Base-by-base conservation (phyloP, 2,797 vertebrate species). In the Melanogrammus aeglefinus region DNA sequence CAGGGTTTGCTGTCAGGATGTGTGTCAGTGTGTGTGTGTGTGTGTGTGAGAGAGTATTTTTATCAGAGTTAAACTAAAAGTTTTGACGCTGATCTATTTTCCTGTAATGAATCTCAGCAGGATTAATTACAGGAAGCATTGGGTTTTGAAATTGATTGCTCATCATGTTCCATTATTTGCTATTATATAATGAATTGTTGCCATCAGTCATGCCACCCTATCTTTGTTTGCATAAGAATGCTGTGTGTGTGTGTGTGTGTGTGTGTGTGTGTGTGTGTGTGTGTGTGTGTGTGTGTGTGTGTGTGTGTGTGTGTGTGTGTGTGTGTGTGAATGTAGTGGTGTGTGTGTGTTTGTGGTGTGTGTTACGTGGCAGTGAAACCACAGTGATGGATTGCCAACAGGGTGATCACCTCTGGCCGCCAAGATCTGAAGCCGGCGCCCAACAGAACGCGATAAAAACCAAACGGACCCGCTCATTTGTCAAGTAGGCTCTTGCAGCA, bases 401-500 rank as follows among this genome's bases (percentile, higher is more conserved):
- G 35, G 77, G 73, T 57, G 74, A n/a, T n/a, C 38, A 77, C 89
- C 35, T 77, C 78, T 76, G 79, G 84, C 81, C 77, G 82, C 76
- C 66, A 2, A 73, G 72, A 8, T n/a, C n/a, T 36, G 80, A 88
- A 85, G n/a, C n/a, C 82, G 78, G 83, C 85, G 83, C 35, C 36
- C 57, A 83, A 83, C 51, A 78, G 81, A 36, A 76, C 39, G 79
- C 8, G 33, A 27, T 87, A 33, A 88, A 86, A 84, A 82, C 87
- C 81, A 0, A 78, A 86, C 88, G 87, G 91, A 88, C 83, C 88
- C 10, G 63, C 84, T 82, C 81, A 83, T 92, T 88, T 92, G 85
- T 93, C 92, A 94, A 81, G 76, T 84, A 85, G 86, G 84, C 83
- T 84, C 29, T 69, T 83, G 82, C 85, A 82, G 79, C 80, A 80